A percentile compares a stretch with the other conserved stretches of the same genome.
phyloP scores from a whole-genome alignment of 2,888 invertebrate species.

The Conistra vaccinii region DNA sequence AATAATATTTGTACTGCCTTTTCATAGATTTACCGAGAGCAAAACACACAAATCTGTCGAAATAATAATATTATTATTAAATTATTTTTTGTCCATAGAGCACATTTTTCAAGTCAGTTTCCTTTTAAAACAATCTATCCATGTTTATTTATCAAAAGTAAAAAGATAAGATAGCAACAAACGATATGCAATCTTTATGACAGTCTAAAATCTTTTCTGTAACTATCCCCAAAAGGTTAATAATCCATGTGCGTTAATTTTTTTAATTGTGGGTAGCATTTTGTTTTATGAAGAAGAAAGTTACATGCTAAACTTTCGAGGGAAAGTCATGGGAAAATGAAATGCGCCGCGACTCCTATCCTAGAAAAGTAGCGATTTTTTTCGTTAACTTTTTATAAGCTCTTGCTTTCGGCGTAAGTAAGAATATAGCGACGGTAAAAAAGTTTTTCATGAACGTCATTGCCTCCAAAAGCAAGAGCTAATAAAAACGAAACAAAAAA shows the following conservation, averaged over 20 bases:
- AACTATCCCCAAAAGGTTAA: not conserved
- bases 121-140: not conserved
- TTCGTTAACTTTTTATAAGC: too few species aligned
- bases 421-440: not conserved
- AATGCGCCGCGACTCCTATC: not conserved
- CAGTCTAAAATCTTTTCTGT: not conserved
- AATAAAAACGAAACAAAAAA: slow-evolving; percentile 15
- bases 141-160: slow-evolving; percentile 21
- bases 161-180: slow-evolving; percentile 27
- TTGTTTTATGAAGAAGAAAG: slow-evolving; percentile 9
- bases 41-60: not conserved
- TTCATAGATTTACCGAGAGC: slow-evolving; percentile 1
- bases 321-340: not conserved
- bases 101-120: not conserved
- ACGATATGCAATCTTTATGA: slow-evolving; percentile 17
- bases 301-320: not conserved
- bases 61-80: not conserved
- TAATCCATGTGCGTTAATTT: not conserved
- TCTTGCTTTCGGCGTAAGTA: not conserved
- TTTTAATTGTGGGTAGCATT: not conserved
- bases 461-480: not conserved
- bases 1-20: slow-evolving; percentile 32
- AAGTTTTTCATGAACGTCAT: slow-evolving; percentile 16
- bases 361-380: too few species aligned
- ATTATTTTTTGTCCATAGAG: not conserved